Evolutionary conservation across 2,113 vertebrate species (phyloP).

Genomic region (Erythrocercus mccallii): DNA sequence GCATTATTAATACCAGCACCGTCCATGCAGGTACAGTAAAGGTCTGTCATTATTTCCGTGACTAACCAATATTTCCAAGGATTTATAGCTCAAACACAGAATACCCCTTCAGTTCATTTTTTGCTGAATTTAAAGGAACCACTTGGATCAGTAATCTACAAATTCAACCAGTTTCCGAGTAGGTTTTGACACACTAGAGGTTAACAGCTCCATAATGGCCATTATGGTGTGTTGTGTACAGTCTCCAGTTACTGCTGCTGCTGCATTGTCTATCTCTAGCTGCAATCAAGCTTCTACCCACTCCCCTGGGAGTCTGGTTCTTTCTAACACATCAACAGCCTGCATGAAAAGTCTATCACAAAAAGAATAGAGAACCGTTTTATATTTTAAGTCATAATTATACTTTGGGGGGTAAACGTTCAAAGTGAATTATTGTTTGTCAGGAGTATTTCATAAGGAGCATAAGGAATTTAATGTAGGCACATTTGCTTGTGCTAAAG

Average conservation of each 20-base stretch:
- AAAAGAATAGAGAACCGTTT: neutral
- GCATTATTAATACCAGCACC: neutral
- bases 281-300: neutral
- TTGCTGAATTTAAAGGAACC: conserved; percentile 7
- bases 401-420: neutral
- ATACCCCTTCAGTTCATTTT: neutral
- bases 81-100: neutral
- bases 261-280: neutral
- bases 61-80: conserved; percentile 9
- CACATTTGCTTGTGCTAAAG: neutral
- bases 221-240: neutral
- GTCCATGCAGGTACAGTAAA: neutral
- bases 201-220: neutral
- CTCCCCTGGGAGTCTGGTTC: neutral
- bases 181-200: neutral
- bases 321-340: neutral
- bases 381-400: neutral
- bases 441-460: neutral
- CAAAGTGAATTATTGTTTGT: neutral
- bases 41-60: neutral
- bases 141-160: neutral
- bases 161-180: neutral
- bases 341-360: neutral
- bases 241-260: neutral
- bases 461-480: neutral